Conservation (phyloP, 64 coral and sea anemone species). For the Stichodactyla helianthus region DNA sequence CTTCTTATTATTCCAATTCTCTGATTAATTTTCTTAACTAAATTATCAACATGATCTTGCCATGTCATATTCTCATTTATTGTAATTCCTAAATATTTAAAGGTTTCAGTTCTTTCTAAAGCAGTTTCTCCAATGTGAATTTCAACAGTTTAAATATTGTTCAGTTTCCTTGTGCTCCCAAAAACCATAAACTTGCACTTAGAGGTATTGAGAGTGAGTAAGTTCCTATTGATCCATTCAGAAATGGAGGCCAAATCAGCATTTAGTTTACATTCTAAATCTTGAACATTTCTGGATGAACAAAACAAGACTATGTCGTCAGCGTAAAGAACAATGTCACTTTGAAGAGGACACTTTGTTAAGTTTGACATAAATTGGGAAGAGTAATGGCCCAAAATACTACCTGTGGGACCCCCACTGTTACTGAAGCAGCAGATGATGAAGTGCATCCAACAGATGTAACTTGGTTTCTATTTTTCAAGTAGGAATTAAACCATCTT, state of each 20-base stretch:
- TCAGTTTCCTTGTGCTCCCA: conserved; percentile 53
- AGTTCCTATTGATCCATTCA: conserved; percentile 40
- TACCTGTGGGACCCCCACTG: conserved; percentile 1
- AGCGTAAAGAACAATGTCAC: neutral
- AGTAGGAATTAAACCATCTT: conserved; percentile 25
- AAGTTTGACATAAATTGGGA: too few species aligned
- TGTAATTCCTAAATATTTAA: neutral
- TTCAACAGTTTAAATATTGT: neutral
- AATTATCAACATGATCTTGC: neutral
- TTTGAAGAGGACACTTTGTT: neutral
- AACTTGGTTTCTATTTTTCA: neutral
- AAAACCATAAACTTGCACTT: conserved; percentile 64
- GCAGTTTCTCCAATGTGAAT: neutral
- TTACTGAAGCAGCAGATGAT: neutral
- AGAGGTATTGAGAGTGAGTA: conserved; percentile 54
- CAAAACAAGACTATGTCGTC: neutral
- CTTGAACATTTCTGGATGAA: too few species aligned
- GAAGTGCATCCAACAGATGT: neutral
- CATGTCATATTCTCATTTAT: neutral
- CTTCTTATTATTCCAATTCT: neutral
- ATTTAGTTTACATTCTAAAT: too few species aligned
- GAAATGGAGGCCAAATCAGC: too few species aligned
- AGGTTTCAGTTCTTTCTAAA: neutral
- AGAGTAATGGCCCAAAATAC: too few species aligned
- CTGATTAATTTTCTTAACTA: conserved; percentile 3